A percentile compares a stretch with the other conserved stretches of the same genome.
These are phyloP conservation scores for Zaprionus ornatus DNA, from an alignment of 1,140 invertebrate species.

Conservation along the genomic window DNA sequence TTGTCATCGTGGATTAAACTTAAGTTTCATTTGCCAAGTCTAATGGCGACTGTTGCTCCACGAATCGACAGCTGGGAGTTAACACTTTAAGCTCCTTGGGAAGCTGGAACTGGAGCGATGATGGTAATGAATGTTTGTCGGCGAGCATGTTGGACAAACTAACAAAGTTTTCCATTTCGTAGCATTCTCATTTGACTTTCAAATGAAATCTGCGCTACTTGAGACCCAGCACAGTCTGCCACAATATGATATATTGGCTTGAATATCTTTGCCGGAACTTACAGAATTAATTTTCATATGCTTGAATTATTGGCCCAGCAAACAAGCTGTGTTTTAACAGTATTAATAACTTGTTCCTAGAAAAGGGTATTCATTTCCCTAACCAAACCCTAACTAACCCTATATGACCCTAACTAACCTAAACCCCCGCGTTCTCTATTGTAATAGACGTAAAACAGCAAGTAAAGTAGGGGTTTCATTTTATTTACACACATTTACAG, in stretches of 20 bases:
- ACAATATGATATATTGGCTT: not conserved
- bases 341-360: not conserved
- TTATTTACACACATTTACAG: not conserved
- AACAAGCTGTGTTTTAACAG: not conserved
- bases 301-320: not conserved
- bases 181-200: slow-evolving; percentile 76
- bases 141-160: too few species aligned
- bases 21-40: slow-evolving; percentile 24
- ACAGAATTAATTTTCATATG: not conserved
- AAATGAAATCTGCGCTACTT: slow-evolving; percentile 70
- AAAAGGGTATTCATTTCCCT: not conserved
- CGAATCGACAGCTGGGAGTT: slow-evolving; percentile 46
- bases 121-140: slow-evolving; percentile 2
- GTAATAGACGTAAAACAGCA: not conserved
- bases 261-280: not conserved
- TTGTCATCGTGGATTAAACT: slow-evolving; percentile 42
- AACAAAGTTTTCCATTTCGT: slow-evolving; percentile 75
- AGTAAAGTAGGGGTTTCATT: not conserved
- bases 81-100: slow-evolving; percentile 65
- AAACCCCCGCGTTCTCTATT: not conserved
- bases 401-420: too few species aligned
- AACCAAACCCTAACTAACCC: too few species aligned
- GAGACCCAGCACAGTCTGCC: slow-evolving; percentile 18
- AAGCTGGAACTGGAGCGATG: not conserved
- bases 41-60: slow-evolving; percentile 29